Base-by-base conservation (phyloP, 2,888 invertebrate genomes). In the Lamproptera curius region DNA sequence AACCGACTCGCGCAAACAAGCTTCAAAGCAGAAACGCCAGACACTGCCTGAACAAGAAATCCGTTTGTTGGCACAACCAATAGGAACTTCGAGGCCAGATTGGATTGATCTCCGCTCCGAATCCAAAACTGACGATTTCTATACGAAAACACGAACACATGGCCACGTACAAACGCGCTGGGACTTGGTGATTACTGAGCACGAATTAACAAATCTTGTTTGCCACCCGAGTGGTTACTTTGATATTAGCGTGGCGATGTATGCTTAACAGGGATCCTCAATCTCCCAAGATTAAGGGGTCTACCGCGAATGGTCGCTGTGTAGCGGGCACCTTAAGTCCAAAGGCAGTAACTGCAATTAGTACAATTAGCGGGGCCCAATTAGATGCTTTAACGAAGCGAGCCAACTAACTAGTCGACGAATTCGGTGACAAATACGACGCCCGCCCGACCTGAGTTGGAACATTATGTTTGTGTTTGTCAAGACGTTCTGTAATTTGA, bases 351-450 rank as follows among this genome's bases (percentile, higher is more conserved):
- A 63, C 67, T 68, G 78, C 76, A 80, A 81, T 81, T 77, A 81
- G 74, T 65, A 78, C 76, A 80, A 81, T 82, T 81, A 82, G 76
- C 65, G 66, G 69, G 73, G 75, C 73, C 78, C 80, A 82, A 83
- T 83, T 82, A 83, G 80, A 65, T 78, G 77, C 74, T 76, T 76
- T 82, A 82, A 80, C 80, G 82, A 82, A 81, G 77, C 80, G 68
- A 77, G 76, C 76, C 77, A 70, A 63, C 69, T 64, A 73, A 76
- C 62, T 63, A 73, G 72, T 69, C 64, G 64, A 69, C 38, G 68
- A 74, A 76, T 76, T 73, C 70, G 73, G 73, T 73, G 75, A 78
- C 77, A 80, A 77, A 78, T 72, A 63, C 62, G 55, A 70, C 73
- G 68, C 67, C 72, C 73, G 70, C 70, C 73, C 74, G 71, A 78